A percentile compares a stretch with the other conserved stretches of the same genome.
Evolutionary conservation across 2,888 invertebrate genomes (phyloP).

Genomic region (Chalcosyrphus nemorum): DNA sequence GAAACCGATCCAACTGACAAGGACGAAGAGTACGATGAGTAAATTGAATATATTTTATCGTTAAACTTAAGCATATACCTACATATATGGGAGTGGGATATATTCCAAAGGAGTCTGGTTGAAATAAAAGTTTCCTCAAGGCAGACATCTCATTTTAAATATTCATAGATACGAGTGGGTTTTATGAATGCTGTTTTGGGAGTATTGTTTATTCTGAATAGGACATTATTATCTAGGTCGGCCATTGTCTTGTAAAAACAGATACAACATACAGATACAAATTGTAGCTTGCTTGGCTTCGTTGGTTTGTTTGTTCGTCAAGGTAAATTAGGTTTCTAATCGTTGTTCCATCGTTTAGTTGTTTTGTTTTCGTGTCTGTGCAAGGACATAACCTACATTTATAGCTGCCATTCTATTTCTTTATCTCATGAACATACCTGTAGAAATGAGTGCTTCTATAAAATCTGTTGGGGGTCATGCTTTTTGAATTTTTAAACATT

Average conservation of each 20-base stretch:
- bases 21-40: slow-evolving; percentile 86
- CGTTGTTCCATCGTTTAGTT: neutral
- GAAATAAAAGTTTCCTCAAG: neutral
- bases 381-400: neutral
- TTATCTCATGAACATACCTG: neutral
- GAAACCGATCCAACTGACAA: slow-evolving; percentile 88
- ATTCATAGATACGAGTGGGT: neutral
- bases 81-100: neutral
- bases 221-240: neutral
- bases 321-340: neutral
- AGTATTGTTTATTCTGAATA: neutral
- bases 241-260: neutral
- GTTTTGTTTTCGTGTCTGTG: neutral
- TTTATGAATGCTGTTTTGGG: neutral
- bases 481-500: neutral
- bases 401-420: neutral
- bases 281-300: neutral
- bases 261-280: no score
- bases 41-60: slow-evolving; percentile 74
- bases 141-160: neutral
- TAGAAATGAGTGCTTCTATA: neutral
- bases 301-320: neutral
- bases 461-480: neutral
- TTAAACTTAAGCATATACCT: neutral
- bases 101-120: neutral